Conservation (phyloP, 2,888 invertebrate genomes). For the Crioceris asparagi region DNA sequence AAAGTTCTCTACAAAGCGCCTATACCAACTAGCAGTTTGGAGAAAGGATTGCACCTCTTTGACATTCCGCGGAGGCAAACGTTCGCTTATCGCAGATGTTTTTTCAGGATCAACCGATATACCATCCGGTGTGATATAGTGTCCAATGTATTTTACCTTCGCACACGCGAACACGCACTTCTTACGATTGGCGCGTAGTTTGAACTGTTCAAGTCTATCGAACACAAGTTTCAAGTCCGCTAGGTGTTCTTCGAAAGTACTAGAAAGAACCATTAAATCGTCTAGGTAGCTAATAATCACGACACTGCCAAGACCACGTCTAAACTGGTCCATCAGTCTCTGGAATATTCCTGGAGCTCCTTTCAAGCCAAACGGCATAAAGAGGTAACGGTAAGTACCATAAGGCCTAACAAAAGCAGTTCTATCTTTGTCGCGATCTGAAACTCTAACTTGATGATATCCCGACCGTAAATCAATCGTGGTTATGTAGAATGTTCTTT, state of each 20-base stretch:
- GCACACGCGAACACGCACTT: slow-evolving; percentile 4
- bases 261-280: slow-evolving; percentile 2
- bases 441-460: slow-evolving; percentile 6
- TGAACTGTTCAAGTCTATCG: too few relatives aligned
- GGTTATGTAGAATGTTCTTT: slow-evolving; percentile 1
- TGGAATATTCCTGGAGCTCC: slow-evolving; percentile 19
- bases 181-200: not conserved
- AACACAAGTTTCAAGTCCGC: not conserved
- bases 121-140: slow-evolving; percentile 13
- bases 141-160: slow-evolving; percentile 4
- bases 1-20: slow-evolving; percentile 15
- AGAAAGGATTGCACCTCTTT: slow-evolving; percentile 14
- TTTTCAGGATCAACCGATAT: slow-evolving; percentile 13
- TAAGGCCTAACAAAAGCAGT: slow-evolving; percentile 20
- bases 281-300: slow-evolving; percentile 1
- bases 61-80: slow-evolving; percentile 11
- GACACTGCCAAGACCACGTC: too few relatives aligned
- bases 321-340: slow-evolving; percentile 17
- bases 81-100: slow-evolving; percentile 8
- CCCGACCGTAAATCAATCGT: slow-evolving; percentile 6
- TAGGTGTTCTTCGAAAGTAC: not conserved
- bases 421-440: slow-evolving; percentile 3
- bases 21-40: slow-evolving; percentile 16
- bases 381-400: slow-evolving; percentile 15
- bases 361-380: slow-evolving; percentile 19